Evolutionary conservation across 2,113 vertebrate genomes (phyloP).

Genomic region (Ammodytes marinus): DNA sequence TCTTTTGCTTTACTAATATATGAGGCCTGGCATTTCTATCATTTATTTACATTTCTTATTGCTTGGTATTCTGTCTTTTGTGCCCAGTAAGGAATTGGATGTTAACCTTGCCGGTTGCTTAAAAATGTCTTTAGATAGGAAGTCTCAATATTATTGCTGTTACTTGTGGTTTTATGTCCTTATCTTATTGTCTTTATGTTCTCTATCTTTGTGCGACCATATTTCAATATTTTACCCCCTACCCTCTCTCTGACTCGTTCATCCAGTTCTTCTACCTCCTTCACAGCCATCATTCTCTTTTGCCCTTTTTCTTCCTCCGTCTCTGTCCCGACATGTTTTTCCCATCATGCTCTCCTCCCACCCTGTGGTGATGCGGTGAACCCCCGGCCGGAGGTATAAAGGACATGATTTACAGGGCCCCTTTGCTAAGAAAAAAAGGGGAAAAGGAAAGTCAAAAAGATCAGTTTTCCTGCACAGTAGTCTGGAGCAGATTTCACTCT

Average conservation of each 20-base stretch:
- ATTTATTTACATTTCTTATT: slow-evolving; percentile 1
- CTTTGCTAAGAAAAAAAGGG: slow-evolving; percentile 58
- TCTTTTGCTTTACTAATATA: not conserved
- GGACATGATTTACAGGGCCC: slow-evolving; percentile 78
- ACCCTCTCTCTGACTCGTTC: slow-evolving; percentile 21
- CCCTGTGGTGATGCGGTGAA: slow-evolving; percentile 72
- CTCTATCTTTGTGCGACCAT: slow-evolving; percentile 21
- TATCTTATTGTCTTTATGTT: slow-evolving; percentile 43
- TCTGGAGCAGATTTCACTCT: slow-evolving; percentile 36
- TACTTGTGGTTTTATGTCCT: slow-evolving; percentile 50
- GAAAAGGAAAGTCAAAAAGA: slow-evolving; percentile 40
- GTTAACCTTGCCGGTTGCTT: not conserved
- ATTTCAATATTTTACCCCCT: slow-evolving; percentile 60
- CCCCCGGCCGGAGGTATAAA: slow-evolving; percentile 83
- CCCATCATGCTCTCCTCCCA: slow-evolving; percentile 79
- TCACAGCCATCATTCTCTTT: slow-evolving; percentile 51
- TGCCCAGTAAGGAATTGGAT: not conserved
- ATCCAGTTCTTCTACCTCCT: slow-evolving; percentile 31
- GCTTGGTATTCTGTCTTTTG: slow-evolving; percentile 1
- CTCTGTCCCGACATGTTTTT: slow-evolving; percentile 79
- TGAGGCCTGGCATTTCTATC: not conserved
- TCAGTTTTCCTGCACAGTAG: slow-evolving; percentile 75
- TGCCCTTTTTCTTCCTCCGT: slow-evolving; percentile 40
- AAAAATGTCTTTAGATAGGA: slow-evolving; percentile 27
- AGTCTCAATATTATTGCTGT: slow-evolving; percentile 43